Evolutionary conservation across 1,140 invertebrate species (phyloP).

Genomic region (Bathynomus jamesi): DNA sequence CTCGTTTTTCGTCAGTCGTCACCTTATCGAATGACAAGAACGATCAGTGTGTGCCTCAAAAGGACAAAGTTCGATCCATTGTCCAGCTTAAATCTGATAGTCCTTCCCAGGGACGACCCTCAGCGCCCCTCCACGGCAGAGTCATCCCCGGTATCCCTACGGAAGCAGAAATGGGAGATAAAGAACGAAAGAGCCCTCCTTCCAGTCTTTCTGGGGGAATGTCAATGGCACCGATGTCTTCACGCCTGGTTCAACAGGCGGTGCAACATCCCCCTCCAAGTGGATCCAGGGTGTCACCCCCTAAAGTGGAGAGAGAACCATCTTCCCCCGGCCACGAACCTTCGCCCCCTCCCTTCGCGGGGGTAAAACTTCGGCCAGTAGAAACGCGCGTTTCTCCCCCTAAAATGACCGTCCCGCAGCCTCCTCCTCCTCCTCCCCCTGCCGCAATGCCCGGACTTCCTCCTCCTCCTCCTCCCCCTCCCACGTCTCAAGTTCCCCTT

Average conservation of each 20-base stretch:
- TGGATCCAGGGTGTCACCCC: background rate
- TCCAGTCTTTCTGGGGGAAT: background rate
- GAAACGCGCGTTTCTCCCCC: constrained; percentile 8
- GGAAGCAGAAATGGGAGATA: background rate
- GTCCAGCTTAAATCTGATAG: constrained; percentile 28
- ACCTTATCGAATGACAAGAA: constrained; percentile 15
- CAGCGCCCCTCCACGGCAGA: constrained; percentile 10
- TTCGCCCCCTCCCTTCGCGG: constrained; percentile 8
- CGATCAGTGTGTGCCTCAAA: constrained; percentile 6
- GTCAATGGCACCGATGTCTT: constrained; percentile 11
- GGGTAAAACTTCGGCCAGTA: background rate
- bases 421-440: constrained; percentile 14
- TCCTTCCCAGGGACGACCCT: background rate
- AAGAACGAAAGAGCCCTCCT: background rate
- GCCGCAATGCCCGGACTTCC: background rate
- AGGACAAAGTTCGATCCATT: constrained; percentile 26
- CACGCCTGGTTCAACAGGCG: constrained; percentile 4
- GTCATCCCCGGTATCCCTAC: constrained; percentile 5
- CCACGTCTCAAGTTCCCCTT: constrained; percentile 7
- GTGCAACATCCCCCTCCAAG: background rate
- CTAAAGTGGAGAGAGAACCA: background rate
- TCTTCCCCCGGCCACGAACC: background rate
- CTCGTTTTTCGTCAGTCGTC: constrained; percentile 30
- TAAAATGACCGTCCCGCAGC: background rate
- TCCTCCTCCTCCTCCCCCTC: constrained; percentile 6